Evolutionary conservation across 2,797 vertebrate genomes (phyloP), one percentile per base, ranked within the genome.

Genomic region (Danio aesculapii): DNA sequence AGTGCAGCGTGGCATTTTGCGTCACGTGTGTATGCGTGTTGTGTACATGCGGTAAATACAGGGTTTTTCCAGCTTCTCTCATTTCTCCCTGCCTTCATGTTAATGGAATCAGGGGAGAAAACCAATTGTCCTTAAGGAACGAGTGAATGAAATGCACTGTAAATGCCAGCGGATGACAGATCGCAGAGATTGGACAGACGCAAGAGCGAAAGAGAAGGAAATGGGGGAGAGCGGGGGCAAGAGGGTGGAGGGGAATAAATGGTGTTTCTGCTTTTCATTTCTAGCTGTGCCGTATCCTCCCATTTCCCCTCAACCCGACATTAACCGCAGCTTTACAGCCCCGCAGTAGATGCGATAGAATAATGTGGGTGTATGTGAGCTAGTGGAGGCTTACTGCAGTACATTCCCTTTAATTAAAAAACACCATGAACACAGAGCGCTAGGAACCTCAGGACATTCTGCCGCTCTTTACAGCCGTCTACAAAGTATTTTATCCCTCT

Each of bases 71-170:
- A 93, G 92, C 91, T 90, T 91, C 94, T 94, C 93, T 94, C 93
- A 93, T 95, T 95, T 95, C 95, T 83, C 75, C 50, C 79, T 72
- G 90, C 93, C 88, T 92, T 95, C 96, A 96, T 96, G 95, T 93
- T 95, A 96, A 96, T 96, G 94, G 94, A 94, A 95, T 95, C 92
- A 94, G 93, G 70, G 81, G 71, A 85, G 94, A 95, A 96, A 96
- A 95, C 94, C 95, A 95, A 95, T 95, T 96, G 95, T 96, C 95
- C 95, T 96, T 95, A 96, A 95, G 95, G 95, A 95, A 93, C 93
- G 93, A 81, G 91, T 93, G 94, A 96, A 95, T 95, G 94, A 95
- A 95, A 94, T 94, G 94, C 93, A 93, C 94, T 94, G 95, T 96
- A 96, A 96, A 96, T 96, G 96, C 95, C 96, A 96, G 90, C 88